Base-by-base conservation (phyloP, 2,888 invertebrate species). In the Cartodere bifasciata region DNA sequence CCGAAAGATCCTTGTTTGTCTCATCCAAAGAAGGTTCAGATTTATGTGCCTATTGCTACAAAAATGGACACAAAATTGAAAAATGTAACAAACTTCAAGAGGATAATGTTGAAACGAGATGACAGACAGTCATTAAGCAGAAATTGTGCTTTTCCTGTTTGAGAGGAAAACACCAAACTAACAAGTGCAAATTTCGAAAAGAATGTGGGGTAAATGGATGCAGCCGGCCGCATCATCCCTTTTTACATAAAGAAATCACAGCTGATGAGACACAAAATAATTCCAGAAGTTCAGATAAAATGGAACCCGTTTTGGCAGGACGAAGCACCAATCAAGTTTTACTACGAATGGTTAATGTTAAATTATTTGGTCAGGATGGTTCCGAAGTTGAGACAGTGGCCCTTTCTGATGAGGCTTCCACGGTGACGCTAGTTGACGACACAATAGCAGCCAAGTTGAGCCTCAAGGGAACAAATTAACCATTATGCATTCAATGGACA, bases 401-500 rank as follows among this genome's bases (percentile, higher is more conserved):
- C 16, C 13, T 28, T 10, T 28, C 21, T 28, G 21, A 28, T 21
- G 21, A 21, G 13, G 28, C 21, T 9, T 21, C 17, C 4, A 28
- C 21, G 22, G 14, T 28, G 6, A 28, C 28, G 11, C 17, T 28
- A 13, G 5, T 28, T 22, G 14, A 28, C 10, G n/a, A 17, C n/a
- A 28, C 14, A 27, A 15, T 27, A 27, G 16, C 21, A 7, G 14
- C 17, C 11, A 24, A 23, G 17, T 14, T 28, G 12, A 16, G 21
- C 12, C 10, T 28, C 20, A 20, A 21, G 23, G 36, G 33, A 25
- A 33, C 24, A 26, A 29, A 21, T 21, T 16, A 29, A 29, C 20
- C 29, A 21, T 13, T 30, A 7, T 34, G 30, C 12, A 24, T 30
- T 15, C 34, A 34, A 30, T 34, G 34, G 34, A 29, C 29, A 20